phyloP scores from a whole-genome alignment of 1,140 invertebrate genomes.

The Pissodes strobi region DNA sequence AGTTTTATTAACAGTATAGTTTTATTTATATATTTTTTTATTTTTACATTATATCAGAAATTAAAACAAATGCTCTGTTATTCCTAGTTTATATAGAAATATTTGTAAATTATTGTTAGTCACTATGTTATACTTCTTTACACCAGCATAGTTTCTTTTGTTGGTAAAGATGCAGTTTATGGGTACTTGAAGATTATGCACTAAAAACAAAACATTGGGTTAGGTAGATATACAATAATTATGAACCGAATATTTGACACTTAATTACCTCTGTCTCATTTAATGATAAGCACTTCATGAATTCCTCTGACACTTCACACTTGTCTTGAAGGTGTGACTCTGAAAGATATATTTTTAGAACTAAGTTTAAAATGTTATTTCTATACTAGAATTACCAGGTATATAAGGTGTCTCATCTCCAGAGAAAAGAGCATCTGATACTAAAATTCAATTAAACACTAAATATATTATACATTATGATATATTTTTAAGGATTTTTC shows the following conservation, averaged over 20 bases:
- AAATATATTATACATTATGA: background rate
- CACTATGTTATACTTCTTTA: too few species aligned
- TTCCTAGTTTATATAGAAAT: background rate
- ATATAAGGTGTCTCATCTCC: background rate
- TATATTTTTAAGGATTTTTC: background rate
- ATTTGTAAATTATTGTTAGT: background rate
- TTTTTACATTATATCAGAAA: too few species aligned
- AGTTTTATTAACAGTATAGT: constrained; percentile 19
- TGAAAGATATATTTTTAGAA: constrained; percentile 27
- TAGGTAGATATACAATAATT: constrained; percentile 6
- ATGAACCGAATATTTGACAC: too few species aligned
- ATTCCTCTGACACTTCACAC: constrained; percentile 41
- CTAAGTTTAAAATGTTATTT: too few species aligned
- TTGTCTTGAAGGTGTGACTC: constrained; percentile 23
- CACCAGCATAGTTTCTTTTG: background rate
- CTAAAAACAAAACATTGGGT: constrained; percentile 45
- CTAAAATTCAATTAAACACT: background rate
- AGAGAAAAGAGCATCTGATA: constrained; percentile 14
- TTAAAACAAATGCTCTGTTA: too few species aligned
- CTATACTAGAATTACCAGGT: too few species aligned
- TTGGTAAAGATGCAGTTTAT: constrained; percentile 21
- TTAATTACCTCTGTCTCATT: constrained; percentile 30
- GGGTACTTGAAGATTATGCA: constrained; percentile 48
- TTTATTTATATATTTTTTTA: too few species aligned
- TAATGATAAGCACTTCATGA: constrained; percentile 41